A percentile compares a stretch with the other conserved stretches of the same genome.
These are phyloP conservation scores for Acanthochromis polyacanthus DNA, from an alignment of 2,113 vertebrate genomes.

Conservation along the genomic window DNA sequence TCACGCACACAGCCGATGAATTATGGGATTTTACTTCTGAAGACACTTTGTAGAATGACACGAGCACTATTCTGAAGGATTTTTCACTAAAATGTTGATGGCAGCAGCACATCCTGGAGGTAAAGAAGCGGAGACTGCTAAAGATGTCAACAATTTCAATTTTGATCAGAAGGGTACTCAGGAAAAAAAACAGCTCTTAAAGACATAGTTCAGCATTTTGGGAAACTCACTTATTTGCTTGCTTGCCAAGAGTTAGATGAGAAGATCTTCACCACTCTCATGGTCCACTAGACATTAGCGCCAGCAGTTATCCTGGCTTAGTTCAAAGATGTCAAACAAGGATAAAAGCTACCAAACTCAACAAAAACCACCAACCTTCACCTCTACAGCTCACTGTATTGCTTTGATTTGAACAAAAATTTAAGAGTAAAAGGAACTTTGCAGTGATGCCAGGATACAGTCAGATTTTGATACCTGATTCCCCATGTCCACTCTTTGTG, in stretches of 20 bases:
- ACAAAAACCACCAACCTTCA: too few relatives aligned
- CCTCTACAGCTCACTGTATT: background rate
- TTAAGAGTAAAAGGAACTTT: background rate
- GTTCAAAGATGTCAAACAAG: background rate
- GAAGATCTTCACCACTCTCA: background rate
- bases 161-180: background rate
- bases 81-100: constrained; percentile 7
- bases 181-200: too few relatives aligned
- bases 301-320: background rate
- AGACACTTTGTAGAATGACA: constrained; percentile 31
- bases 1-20: constrained; percentile 35
- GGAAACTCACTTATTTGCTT: background rate
- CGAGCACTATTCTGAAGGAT: background rate
- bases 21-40: constrained; percentile 9
- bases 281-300: background rate
- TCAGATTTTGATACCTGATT: background rate
- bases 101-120: background rate
- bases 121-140: background rate
- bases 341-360: too few relatives aligned
- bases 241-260: background rate
- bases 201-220: too few relatives aligned
- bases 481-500: background rate
- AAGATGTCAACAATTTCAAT: background rate
- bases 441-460: background rate
- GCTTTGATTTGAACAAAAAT: background rate